Evolutionary conservation across 2,113 vertebrate species (phyloP), one percentile per base, ranked within the genome.

Genomic region (Centropristis striata): DNA sequence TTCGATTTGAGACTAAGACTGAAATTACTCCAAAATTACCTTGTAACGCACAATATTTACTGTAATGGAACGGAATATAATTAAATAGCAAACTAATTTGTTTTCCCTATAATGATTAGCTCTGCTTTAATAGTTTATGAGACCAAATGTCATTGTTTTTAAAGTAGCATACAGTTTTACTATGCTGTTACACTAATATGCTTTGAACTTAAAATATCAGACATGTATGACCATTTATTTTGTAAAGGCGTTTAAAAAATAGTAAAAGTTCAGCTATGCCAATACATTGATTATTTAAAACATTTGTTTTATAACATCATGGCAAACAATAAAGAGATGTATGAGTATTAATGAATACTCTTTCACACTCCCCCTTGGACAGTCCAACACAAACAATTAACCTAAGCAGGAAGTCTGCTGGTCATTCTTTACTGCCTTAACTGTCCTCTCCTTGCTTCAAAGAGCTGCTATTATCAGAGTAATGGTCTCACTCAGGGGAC

Each of bases 341-440:
- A 28, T 36, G n/a, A 25, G 23, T 37, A 9, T 1, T n/a, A 36
- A 46, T 23, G 25, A 54, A 42, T 61, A 58, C 58, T 47, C 37
- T 54, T 57, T 57, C 8, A 73, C 41, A 55, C 15, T 47, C 69
- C 36, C 46, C 14, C 32, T 55, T 39, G 12, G 64, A 28, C 59
- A 37, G 68, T 41, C 27, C 5, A 11, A 70, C 65, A 83, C 77
- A 73, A 61, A 28, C 54, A n/a, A n/a, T n/a, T n/a, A n/a, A n/a
- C n/a, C n/a, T n/a, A n/a, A 58, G 67, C 88, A 93, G 90, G 91
- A 93, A 92, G 83, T 85, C 57, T 79, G 53, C 64, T 32, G 51
- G 49, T 79, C 61, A 4, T 75, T 86, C 71, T 90, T 90, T 89
- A 91, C 83, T 73, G 71, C 75, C 55, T 76, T 55, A 72, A 73